phyloP scores from a whole-genome alignment of 2,888 invertebrate species.

The Chalcis sispes region DNA sequence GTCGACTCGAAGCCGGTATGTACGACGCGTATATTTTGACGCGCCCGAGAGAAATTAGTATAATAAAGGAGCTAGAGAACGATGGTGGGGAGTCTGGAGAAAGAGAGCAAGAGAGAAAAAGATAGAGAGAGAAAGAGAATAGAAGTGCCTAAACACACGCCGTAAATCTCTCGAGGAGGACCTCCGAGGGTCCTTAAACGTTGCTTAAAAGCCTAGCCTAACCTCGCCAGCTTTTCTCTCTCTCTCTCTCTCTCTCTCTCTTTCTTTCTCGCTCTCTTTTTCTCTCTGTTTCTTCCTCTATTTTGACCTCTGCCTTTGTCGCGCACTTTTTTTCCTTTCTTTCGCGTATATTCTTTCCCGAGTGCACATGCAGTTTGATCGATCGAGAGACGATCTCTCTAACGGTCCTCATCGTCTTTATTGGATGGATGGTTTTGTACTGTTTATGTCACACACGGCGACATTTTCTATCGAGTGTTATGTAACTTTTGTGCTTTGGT shows the following conservation, averaged over 20 bases:
- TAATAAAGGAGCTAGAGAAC: constrained; percentile 69
- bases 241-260: constrained; percentile 36
- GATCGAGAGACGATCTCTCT: constrained; percentile 61
- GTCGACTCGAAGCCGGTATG: constrained; percentile 55
- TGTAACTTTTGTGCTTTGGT: too few species aligned
- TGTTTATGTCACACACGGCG: too few species aligned
- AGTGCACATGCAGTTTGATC: constrained; percentile 62
- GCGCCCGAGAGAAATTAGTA: constrained; percentile 73
- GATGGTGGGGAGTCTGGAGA: constrained; percentile 56
- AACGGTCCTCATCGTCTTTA: constrained; percentile 63
- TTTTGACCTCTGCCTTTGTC: not conserved
- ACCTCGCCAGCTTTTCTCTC: too few species aligned
- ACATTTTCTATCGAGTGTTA: too few species aligned
- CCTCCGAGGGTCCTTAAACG: constrained; percentile 61
- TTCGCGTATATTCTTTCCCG: too few species aligned
- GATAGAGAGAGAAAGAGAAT: constrained; percentile 61
- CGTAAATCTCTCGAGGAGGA: constrained; percentile 70
- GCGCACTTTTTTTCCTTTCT: constrained; percentile 3
- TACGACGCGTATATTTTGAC: constrained; percentile 73
- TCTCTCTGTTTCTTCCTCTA: not conserved
- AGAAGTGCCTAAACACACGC: constrained; percentile 72
- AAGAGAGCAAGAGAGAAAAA: constrained; percentile 22
- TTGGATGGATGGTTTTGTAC: constrained; percentile 25
- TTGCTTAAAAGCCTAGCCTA: constrained; percentile 49
- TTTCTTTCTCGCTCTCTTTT: constrained; percentile 12